phyloP scores from a whole-genome alignment of 2,888 invertebrate genomes.

The Prosapia bicincta region DNA sequence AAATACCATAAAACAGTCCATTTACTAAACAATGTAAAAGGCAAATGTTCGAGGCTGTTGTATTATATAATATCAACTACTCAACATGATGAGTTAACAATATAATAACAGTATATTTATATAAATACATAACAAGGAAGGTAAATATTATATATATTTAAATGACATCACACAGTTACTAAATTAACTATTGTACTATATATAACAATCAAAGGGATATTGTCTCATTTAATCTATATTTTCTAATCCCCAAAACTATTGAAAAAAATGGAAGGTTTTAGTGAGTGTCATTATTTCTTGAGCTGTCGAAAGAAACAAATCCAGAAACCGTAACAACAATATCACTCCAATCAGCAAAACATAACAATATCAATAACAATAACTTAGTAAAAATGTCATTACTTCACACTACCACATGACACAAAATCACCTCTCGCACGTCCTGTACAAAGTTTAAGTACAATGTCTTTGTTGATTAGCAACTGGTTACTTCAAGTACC shows the following conservation, averaged over 20 bases:
- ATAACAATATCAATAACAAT: background rate
- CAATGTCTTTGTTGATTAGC: background rate
- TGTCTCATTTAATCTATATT: background rate
- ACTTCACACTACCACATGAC: background rate
- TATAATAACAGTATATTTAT: background rate
- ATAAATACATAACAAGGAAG: background rate
- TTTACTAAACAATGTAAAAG: background rate
- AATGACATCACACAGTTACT: background rate
- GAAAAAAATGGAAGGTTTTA: background rate
- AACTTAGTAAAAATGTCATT: background rate
- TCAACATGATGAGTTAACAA: background rate
- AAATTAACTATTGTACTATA: background rate
- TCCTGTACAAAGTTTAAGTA: conserved; percentile 2
- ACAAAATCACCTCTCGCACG: background rate
- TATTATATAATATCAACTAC: background rate
- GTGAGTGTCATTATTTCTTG: background rate
- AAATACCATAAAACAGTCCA: background rate
- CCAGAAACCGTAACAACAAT: background rate
- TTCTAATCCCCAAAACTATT: background rate
- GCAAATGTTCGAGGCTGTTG: background rate
- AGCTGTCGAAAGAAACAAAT: background rate
- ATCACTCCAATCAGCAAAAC: background rate
- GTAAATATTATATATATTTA: background rate
- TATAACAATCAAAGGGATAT: background rate
- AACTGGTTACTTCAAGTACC: background rate